Evolutionary conservation across 1,140 invertebrate genomes (phyloP).

Genomic region (Thalassaphorura encarpata): DNA sequence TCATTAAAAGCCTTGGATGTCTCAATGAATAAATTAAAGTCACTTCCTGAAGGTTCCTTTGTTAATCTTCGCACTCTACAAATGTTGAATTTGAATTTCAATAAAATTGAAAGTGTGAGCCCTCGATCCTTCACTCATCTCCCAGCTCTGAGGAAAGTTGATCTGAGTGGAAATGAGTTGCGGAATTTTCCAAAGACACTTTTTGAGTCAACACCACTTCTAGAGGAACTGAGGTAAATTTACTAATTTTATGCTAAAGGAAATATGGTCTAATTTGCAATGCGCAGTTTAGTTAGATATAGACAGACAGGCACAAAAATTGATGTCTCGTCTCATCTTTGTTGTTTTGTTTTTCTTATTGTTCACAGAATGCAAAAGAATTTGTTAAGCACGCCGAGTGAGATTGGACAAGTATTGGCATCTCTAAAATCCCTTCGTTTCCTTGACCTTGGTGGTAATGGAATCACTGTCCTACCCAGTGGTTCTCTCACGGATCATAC

Average conservation of each 20-base stretch:
- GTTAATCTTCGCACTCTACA: slow-evolving; percentile 62
- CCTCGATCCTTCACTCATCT: slow-evolving; percentile 67
- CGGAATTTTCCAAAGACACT: slow-evolving; percentile 65
- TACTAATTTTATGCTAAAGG: slow-evolving; percentile 38
- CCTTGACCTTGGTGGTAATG: slow-evolving; percentile 63
- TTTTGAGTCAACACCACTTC: slow-evolving; percentile 46
- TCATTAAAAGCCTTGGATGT: slow-evolving; percentile 55
- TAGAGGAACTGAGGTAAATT: slow-evolving; percentile 66
- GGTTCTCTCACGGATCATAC: slow-evolving; percentile 63
- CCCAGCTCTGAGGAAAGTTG: slow-evolving; percentile 56
- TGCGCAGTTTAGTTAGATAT: no score
- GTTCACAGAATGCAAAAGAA: slow-evolving; percentile 26
- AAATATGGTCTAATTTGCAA: not conserved
- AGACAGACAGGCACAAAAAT: no score
- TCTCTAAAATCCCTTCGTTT: slow-evolving; percentile 62
- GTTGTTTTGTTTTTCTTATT: not conserved
- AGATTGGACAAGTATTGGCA: slow-evolving; percentile 47
- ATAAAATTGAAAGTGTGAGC: slow-evolving; percentile 61
- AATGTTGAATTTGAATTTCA: slow-evolving; percentile 57
- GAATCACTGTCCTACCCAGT: slow-evolving; percentile 57
- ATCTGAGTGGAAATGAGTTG: slow-evolving; percentile 68
- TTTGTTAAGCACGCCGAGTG: slow-evolving; percentile 49
- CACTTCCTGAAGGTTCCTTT: slow-evolving; percentile 63
- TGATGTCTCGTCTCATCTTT: no score
- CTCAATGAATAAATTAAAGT: slow-evolving; percentile 57